These are phyloP conservation scores for Apteryx mantelli DNA, from an alignment of 2,113 vertebrate genomes.

Conservation along the genomic window DNA sequence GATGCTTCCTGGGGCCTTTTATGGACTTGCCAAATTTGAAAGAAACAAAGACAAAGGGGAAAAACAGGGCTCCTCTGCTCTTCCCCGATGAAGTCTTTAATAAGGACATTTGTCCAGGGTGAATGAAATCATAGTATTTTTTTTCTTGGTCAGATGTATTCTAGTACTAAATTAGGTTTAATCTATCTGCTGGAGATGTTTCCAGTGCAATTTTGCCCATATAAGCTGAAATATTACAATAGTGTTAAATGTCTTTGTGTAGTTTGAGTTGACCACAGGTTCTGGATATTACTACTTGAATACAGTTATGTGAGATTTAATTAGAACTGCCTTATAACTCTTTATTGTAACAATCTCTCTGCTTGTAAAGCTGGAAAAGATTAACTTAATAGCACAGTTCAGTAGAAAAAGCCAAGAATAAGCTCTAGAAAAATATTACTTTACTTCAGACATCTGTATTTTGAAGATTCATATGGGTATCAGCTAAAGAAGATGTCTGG, in stretches of 20 bases:
- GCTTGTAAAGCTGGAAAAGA: not conserved
- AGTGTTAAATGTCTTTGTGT: not conserved
- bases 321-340: constrained; percentile 23
- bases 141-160: not conserved
- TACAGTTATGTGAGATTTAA: constrained; percentile 25
- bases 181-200: not conserved
- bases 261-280: not conserved
- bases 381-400: constrained; percentile 37
- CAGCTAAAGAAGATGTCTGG: constrained; percentile 15
- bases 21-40: not conserved
- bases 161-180: not conserved
- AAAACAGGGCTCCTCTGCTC: not conserved
- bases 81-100: not conserved
- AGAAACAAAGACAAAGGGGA: not conserved
- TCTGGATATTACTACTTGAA: not conserved
- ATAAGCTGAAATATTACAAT: not conserved
- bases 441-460: constrained; percentile 47
- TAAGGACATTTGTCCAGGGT: not conserved
- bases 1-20: not conserved
- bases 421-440: constrained; percentile 30
- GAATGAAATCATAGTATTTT: not conserved
- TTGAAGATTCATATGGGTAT: constrained; percentile 46
- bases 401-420: constrained; percentile 28
- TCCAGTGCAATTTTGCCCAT: not conserved
- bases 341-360: constrained; percentile 54